Evolutionary conservation across 2,888 invertebrate species (phyloP), one percentile per base, ranked within the genome.

Genomic region (Cerastis leucographa): DNA sequence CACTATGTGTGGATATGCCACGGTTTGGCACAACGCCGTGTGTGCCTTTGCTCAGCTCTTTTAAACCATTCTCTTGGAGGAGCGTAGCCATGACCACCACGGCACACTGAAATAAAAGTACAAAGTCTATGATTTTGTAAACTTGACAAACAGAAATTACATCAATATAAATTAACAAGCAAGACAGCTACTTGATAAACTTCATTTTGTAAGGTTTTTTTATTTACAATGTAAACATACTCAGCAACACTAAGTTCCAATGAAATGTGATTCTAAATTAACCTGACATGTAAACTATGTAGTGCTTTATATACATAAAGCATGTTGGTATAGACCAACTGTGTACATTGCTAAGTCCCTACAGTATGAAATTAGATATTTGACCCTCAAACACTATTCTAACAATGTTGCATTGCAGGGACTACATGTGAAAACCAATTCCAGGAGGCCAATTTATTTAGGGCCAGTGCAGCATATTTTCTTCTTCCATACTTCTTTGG

Each of bases 1-100:
- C 93, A 81, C 90, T 91, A 89, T 95, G 95, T 87, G 92, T 83
- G 78, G 94, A 94, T 92, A 95, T 93, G 87, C 96, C 95, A 91
- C 97, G 95, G 88, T 94, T 95, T 70, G 92, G 87, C 83, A 93
- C 93, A 76, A 92, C 93, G 62, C 94, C 92, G 78, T 97, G 95
- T 78, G 95, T 97, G 91, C 98, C 97, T 95, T 98, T 98, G 87
- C 97, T 97, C 89, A 98, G 96, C 92, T 97, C 97, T 97, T 98
- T 98, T 94, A 98, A 97, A 96, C 98, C 98, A 97, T 98, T 98
- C 95, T 98, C 98, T 94, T 98, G 98, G 94, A 98, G 97, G 97
- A 98, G 97, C 94, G 98, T 98, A 97, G 98, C 98, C 98, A 98
- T 98, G 94, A 91, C 96, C 94, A 88, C 93, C 94, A 93, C 94